These are phyloP conservation scores for Entomobrya proxima DNA, from an alignment of 2,888 invertebrate genomes.

Conservation along the genomic window DNA sequence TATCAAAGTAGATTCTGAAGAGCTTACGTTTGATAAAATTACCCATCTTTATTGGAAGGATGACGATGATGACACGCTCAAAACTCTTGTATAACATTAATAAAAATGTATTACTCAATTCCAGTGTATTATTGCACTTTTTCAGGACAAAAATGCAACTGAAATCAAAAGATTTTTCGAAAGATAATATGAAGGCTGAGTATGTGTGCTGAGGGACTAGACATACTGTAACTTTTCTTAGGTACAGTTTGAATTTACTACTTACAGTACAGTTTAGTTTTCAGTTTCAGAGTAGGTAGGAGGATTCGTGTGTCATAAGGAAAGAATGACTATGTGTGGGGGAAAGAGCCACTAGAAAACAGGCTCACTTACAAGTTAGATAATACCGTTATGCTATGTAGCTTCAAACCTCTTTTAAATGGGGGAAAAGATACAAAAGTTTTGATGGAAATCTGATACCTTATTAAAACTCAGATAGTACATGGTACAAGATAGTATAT, in stretches of 20 bases:
- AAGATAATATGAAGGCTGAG: too few relatives aligned
- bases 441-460: neutral
- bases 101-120: neutral
- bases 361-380: too few relatives aligned
- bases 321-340: too few relatives aligned
- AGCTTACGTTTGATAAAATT: slow-evolving; percentile 49
- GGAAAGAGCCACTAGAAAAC: neutral
- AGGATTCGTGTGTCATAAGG: neutral
- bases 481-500: too few relatives aligned
- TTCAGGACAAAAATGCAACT: neutral
- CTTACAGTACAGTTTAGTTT: too few relatives aligned
- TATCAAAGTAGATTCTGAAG: slow-evolving; percentile 47
- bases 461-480: too few relatives aligned
- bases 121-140: neutral
- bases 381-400: too few relatives aligned
- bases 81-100: neutral
- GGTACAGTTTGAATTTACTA: too few relatives aligned
- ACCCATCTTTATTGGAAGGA: slow-evolving; percentile 6
- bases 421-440: neutral
- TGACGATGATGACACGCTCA: neutral
- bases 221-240: too few relatives aligned
- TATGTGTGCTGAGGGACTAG: too few relatives aligned
- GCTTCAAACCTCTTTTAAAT: neutral
- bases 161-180: slow-evolving; percentile 1
- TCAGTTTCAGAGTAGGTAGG: neutral